phyloP scores from a whole-genome alignment of 2,113 vertebrate species.

The Oriolus oriolus region DNA sequence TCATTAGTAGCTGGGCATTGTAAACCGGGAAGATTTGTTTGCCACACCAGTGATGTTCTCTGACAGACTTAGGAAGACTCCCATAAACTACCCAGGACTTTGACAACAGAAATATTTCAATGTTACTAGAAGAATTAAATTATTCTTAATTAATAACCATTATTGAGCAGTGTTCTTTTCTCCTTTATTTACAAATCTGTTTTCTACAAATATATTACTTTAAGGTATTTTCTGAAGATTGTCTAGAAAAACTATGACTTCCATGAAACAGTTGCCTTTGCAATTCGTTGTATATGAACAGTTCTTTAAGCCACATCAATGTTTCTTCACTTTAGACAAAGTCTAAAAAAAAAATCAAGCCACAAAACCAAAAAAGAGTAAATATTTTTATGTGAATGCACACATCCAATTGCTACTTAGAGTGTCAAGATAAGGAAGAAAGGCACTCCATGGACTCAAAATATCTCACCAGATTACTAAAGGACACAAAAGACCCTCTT shows the following conservation, averaged over 20 bases:
- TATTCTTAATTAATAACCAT: neutral
- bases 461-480: neutral
- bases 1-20: neutral
- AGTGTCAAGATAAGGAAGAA: neutral
- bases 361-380: neutral
- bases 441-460: neutral
- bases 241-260: neutral
- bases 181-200: neutral
- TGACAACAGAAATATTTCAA: neutral
- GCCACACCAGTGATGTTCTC: neutral
- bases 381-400: fast-evolving
- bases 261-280: neutral
- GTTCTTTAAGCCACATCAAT: neutral
- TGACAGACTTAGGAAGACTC: neutral
- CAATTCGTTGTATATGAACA: neutral
- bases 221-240: neutral
- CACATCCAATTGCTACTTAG: neutral
- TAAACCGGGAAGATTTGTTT: neutral
- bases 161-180: neutral
- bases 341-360: neutral
- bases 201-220: neutral
- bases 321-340: neutral
- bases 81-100: neutral
- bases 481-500: neutral
- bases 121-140: neutral